These are phyloP conservation scores for Brachynemurus nebulosus DNA, from an alignment of 2,888 invertebrate genomes.

Conservation along the genomic window DNA sequence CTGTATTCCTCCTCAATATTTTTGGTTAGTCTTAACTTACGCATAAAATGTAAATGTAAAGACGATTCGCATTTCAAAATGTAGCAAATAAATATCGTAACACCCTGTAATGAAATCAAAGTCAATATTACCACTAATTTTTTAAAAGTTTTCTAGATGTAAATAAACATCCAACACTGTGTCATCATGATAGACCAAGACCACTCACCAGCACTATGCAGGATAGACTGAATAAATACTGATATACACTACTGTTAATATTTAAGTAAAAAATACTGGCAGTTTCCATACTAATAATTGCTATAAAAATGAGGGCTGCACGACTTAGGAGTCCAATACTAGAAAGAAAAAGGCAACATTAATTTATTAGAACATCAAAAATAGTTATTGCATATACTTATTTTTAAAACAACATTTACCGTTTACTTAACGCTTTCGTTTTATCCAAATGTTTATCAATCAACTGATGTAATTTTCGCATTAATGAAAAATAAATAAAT, in stretches of 20 bases:
- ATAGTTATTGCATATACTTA: no score
- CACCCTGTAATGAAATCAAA: slow-evolving; percentile 35
- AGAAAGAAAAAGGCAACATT: slow-evolving; percentile 21
- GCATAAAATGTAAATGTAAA: slow-evolving; percentile 31
- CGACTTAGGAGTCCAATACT: slow-evolving; percentile 48
- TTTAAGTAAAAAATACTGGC: slow-evolving; percentile 52
- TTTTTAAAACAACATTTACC: slow-evolving; percentile 28
- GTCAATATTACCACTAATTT: no score
- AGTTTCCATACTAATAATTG: slow-evolving; percentile 42
- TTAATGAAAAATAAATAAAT: slow-evolving; percentile 51
- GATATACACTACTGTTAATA: slow-evolving; percentile 39
- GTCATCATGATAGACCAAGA: no score
- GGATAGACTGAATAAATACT: slow-evolving; percentile 42
- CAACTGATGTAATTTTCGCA: slow-evolving; percentile 43
- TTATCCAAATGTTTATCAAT: slow-evolving; percentile 47
- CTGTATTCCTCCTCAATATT: slow-evolving; percentile 35
- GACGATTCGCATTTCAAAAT: slow-evolving; percentile 41
- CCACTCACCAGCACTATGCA: no score
- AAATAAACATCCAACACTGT: slow-evolving; percentile 44
- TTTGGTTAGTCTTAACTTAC: slow-evolving; percentile 30
- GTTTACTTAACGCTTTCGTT: slow-evolving; percentile 38
- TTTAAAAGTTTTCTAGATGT: no score
- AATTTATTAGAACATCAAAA: slow-evolving; percentile 10
- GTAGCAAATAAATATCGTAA: slow-evolving; percentile 44
- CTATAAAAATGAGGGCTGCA: slow-evolving; percentile 42